Percentiles rank a stretch among this genome's conserved stretches.
These are phyloP conservation scores for Bombus pyrosoma DNA, from an alignment of 1,140 invertebrate genomes.

Conservation along the genomic window DNA sequence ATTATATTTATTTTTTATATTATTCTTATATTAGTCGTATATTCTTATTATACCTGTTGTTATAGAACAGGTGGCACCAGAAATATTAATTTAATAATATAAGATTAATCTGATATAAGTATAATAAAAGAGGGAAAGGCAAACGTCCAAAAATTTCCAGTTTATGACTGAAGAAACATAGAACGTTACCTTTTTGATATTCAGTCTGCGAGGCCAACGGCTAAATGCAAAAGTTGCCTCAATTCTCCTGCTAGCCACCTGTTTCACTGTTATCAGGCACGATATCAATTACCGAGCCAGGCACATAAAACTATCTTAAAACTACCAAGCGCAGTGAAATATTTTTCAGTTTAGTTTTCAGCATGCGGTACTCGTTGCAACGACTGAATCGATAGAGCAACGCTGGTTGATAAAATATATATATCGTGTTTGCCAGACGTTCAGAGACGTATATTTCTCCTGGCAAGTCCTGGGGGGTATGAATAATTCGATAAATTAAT, in stretches of 20 bases:
- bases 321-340: neutral
- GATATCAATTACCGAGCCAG: constrained; percentile 9
- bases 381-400: constrained; percentile 4
- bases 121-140: too few species aligned
- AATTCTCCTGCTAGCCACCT: neutral
- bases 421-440: neutral
- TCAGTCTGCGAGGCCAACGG: neutral
- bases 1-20: too few species aligned
- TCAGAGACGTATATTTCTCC: neutral
- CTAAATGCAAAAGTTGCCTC: neutral
- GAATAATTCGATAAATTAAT: constrained; percentile 9
- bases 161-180: neutral
- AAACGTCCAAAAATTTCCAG: neutral
- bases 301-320: neutral
- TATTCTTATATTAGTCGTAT: too few species aligned
- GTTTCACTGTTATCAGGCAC: neutral
- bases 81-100: neutral
- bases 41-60: too few species aligned
- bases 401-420: constrained; percentile 15
- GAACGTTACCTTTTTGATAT: neutral
- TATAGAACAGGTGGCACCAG: too few species aligned
- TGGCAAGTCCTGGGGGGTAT: too few species aligned
- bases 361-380: neutral
- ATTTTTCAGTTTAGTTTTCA: neutral
- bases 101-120: neutral